Evolutionary conservation across 2,797 vertebrate species (phyloP).

Genomic region (Tokudaia tokunoshimensis): DNA sequence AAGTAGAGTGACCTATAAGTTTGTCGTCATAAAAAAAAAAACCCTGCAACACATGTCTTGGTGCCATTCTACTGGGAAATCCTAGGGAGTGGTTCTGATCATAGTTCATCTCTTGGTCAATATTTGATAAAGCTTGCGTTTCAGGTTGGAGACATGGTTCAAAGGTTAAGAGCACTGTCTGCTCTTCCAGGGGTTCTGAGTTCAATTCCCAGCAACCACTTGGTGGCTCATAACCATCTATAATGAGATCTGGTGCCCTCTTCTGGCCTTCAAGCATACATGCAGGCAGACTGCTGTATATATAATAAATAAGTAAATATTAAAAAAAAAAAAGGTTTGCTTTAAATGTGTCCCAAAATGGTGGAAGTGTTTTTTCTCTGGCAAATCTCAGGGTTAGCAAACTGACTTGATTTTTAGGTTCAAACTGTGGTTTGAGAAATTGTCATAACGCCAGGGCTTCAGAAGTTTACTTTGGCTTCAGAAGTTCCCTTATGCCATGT

Average conservation of each 20-base stretch:
- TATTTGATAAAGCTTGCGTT: background rate
- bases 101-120: background rate
- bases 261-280: background rate
- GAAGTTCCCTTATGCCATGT: background rate
- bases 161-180: background rate
- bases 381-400: background rate
- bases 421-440: background rate
- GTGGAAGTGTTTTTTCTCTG: background rate
- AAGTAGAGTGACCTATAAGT: background rate
- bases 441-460: background rate
- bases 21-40: background rate
- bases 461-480: background rate
- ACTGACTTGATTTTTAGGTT: background rate
- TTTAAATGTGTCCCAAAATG: background rate
- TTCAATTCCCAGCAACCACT: background rate
- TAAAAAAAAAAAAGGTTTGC: background rate
- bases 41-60: background rate
- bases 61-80: background rate
- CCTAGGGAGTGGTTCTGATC: background rate
- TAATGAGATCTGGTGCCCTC: background rate
- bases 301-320: background rate
- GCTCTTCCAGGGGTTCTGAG: background rate
- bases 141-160: background rate
- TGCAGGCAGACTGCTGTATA: background rate
- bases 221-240: background rate